Conservation (phyloP, 2,113 vertebrate species). For the Elephas maximus region DNA sequence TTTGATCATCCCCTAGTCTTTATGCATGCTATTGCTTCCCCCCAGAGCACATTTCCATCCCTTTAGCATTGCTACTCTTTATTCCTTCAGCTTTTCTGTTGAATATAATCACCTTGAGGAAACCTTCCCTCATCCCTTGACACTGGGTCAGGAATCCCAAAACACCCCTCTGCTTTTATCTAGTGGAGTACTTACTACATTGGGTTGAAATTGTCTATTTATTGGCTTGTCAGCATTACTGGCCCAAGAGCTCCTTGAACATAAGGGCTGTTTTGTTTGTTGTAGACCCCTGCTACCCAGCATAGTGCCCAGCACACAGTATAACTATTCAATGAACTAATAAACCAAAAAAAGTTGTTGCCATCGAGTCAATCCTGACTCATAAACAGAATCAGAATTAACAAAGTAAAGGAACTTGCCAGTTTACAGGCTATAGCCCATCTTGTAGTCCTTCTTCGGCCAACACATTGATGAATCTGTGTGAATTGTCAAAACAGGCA, state of each 20-base stretch:
- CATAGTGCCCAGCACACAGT: not conserved
- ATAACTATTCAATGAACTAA: not conserved
- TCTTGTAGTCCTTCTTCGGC: not conserved
- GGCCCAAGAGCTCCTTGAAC: not conserved
- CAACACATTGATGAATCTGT: not conserved
- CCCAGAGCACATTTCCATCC: not conserved
- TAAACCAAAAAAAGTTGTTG: too few relatives aligned
- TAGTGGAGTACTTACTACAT: not conserved
- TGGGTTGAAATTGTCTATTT: not conserved
- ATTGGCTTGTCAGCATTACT: not conserved
- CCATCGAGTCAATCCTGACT: too few relatives aligned
- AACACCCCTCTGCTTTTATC: not conserved
- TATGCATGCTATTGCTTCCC: not conserved
- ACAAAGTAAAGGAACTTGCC: not conserved
- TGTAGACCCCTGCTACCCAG: not conserved
- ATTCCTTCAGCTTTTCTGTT: not conserved
- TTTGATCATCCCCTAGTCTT: not conserved
- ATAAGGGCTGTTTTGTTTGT: not conserved
- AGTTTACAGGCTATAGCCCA: not conserved
- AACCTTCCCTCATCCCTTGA: not conserved
- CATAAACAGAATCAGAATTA: not conserved
- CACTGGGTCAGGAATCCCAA: not conserved
- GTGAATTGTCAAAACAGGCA: slow-evolving; percentile 3
- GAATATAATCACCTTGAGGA: not conserved
- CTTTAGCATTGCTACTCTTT: not conserved